These are phyloP conservation scores for Eupithecia exiguata DNA, from an alignment of 2,888 invertebrate genomes.

Conservation along the genomic window DNA sequence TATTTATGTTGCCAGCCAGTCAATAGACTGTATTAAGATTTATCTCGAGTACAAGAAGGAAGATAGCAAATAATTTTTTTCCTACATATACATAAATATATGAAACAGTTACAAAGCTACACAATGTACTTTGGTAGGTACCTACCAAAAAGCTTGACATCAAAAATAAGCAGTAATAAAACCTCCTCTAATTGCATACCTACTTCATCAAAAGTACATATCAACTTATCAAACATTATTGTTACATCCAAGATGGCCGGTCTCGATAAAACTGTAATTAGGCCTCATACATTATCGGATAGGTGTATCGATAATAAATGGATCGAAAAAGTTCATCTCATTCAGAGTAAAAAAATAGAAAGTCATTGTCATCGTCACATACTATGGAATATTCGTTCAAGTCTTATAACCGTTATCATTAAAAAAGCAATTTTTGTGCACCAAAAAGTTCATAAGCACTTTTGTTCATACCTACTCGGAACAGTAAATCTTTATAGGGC, in stretches of 20 bases:
- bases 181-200: conserved; percentile 12
- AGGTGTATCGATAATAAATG: conserved; percentile 79
- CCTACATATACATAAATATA: not conserved
- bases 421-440: not conserved
- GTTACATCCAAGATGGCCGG: conserved; percentile 71
- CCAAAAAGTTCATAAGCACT: conserved; percentile 17
- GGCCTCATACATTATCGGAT: conserved; percentile 77
- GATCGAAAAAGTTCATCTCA: conserved; percentile 70
- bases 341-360: conserved; percentile 46
- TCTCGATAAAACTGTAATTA: conserved; percentile 80
- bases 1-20: not conserved
- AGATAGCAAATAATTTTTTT: no score
- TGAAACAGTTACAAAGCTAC: not conserved
- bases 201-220: conserved; percentile 56
- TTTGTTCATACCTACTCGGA: not conserved
- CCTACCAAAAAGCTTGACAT: not conserved
- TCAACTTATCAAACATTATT: conserved; percentile 79
- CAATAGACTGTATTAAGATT: not conserved
- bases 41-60: not conserved
- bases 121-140: not conserved
- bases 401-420: not conserved
- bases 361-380: conserved; percentile 20
- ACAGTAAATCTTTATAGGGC: not conserved
- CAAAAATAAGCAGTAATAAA: conserved; percentile 8
- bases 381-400: not conserved